Base-by-base conservation (phyloP, 2,888 invertebrate species). In the Tyria jacobaeae region DNA sequence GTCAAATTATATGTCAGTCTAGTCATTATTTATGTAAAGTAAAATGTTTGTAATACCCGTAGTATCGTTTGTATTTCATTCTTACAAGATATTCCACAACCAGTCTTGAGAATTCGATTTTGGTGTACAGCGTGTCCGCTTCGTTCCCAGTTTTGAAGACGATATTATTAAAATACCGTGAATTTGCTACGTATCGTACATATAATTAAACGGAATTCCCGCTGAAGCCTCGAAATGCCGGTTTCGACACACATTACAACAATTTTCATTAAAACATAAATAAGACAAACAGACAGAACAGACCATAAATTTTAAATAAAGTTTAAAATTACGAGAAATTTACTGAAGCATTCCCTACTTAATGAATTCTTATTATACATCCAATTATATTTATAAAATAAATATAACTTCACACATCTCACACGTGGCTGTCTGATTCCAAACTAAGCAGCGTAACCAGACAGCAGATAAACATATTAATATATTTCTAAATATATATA, bases 81-180 rank as follows among this genome's bases (percentile, higher is more conserved):
- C 44, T 12, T 12, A 21, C 3, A 17, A 44, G 12, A 44, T 12
- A 44, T 3, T 44, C 21, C 21, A 3, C 10, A 12, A 2, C 27
- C 64, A 73, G 76, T 76, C 66, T 73, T 69, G 62, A 62, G 78
- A 83, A 84, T 85, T 84, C 82, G 76, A 86, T 84, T 78, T 78
- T 55, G 65, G 58, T 60, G 65, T 69, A 68, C 69, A 63, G 59
- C 57, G 62, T 62, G 53, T 66, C 52, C 56, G 71, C 69, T 70
- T 76, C 76, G 66, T 70, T 74, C 63, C 57, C 71, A 76, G 73
- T 80, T 78, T 64, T 64, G 78, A 68, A 74, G 72, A 79, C 76
- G 81, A 81, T 77, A 83, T 87, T 85, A 86, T 88, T 86, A 85
- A 89, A 89, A 89, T 89, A 86, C 85, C 88, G 89, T 76, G 75